A percentile compares a stretch with the other conserved stretches of the same genome.
Evolutionary conservation across 2,797 vertebrate genomes (phyloP).

Genomic region (Danio albolineatus): DNA sequence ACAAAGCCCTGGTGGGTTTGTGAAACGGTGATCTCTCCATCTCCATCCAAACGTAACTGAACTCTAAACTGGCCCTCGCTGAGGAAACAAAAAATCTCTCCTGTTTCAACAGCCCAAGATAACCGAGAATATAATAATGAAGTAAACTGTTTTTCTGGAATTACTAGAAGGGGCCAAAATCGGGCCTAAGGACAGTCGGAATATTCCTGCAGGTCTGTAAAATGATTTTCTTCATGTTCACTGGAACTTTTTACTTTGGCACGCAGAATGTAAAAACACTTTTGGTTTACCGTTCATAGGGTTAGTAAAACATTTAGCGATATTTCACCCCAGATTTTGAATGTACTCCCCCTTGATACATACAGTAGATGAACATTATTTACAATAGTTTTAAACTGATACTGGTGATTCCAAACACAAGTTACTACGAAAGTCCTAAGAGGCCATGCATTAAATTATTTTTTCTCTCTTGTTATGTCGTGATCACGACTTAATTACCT

Average conservation of each 20-base stretch:
- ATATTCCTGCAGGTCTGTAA: conserved; percentile 34
- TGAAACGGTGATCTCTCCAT: conserved; percentile 55
- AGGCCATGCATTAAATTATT: too few species aligned
- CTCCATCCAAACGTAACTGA: conserved; percentile 56
- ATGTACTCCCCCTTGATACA: conserved; percentile 1
- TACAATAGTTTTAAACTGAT: too few species aligned
- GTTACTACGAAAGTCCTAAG: too few species aligned
- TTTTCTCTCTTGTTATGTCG: too few species aligned
- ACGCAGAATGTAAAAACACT: conserved; percentile 32
- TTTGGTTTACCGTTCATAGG: conserved; percentile 27
- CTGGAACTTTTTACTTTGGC: conserved; percentile 29
- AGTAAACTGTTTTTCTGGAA: conserved; percentile 46
- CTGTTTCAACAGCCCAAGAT: conserved; percentile 53
- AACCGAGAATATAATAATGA: conserved; percentile 54
- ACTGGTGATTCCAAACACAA: too few species aligned
- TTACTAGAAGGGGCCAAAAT: conserved; percentile 11
- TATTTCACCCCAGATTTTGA: too few species aligned
- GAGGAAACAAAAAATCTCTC: conserved; percentile 56
- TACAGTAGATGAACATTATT: too few species aligned
- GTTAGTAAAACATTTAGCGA: conserved; percentile 57
- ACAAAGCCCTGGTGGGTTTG: conserved; percentile 50
- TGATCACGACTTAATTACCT: too few species aligned
- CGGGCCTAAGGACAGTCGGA: conserved; percentile 14
- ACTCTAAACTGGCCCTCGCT: conserved; percentile 47
- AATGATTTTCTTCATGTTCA: conserved; percentile 53